Conservation (phyloP, 1,140 invertebrate species). For the Mesaphorura yosii region DNA sequence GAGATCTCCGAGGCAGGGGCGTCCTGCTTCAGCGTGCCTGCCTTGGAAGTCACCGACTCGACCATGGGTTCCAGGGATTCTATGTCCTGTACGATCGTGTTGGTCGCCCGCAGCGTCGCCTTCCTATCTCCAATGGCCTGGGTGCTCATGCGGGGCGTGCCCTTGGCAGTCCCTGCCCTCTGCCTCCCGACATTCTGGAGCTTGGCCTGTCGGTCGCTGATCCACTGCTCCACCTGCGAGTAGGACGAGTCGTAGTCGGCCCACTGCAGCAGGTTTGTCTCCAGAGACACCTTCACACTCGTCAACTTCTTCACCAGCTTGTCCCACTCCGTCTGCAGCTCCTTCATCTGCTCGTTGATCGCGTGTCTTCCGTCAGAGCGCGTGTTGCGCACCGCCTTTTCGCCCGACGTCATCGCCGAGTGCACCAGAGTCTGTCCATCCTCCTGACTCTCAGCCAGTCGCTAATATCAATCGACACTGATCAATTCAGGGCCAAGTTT, state of each 20-base stretch:
- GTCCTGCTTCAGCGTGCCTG: constrained; percentile 73
- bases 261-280: constrained; percentile 84
- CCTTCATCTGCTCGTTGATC: constrained; percentile 75
- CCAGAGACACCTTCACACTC: constrained; percentile 79
- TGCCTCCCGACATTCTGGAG: constrained; percentile 83
- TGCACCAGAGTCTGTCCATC: constrained; percentile 83
- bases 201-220: constrained; percentile 85
- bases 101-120: constrained; percentile 76
- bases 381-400: constrained; percentile 78
- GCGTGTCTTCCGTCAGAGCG: constrained; percentile 76
- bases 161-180: constrained; percentile 41
- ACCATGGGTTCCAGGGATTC: constrained; percentile 92
- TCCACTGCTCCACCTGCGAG: constrained; percentile 83
- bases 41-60: constrained; percentile 79
- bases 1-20: constrained; percentile 73
- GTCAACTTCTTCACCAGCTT: constrained; percentile 80
- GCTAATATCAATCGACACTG: constrained; percentile 41
- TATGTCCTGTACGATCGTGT: constrained; percentile 86
- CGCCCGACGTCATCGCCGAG: constrained; percentile 77
- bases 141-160: constrained; percentile 53
- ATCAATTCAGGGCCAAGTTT: neutral
- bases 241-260: constrained; percentile 89
- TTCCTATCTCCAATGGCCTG: constrained; percentile 71
- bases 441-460: constrained; percentile 69
- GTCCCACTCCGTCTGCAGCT: constrained; percentile 87